Evolutionary conservation across 2,113 vertebrate species (phyloP), one percentile per base, ranked within the genome.

Genomic region (Pseudorhombus dupliciocellatus): DNA sequence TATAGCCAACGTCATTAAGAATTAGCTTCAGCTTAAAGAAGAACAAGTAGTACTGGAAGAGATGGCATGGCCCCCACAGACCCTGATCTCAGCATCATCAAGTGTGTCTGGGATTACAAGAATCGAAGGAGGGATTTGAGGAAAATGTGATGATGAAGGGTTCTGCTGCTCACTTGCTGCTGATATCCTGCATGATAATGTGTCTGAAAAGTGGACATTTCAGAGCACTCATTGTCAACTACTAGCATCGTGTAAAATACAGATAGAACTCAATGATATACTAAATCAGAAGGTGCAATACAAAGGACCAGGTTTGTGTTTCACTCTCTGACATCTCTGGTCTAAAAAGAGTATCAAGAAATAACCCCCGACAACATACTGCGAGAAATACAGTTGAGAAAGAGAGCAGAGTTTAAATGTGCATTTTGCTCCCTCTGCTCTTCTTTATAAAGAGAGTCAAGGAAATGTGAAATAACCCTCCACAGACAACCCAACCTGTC

Each of bases 401-500:
- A 50, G 46, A 50, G 46, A n/a, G 9, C 46, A 0, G 2, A 10
- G 18, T 11, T 20, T 6, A 1, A 44, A 28, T 50, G 21, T 48
- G 51, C 51, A 63, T 63, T 2, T 37, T 15, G 20, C n/a, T 4
- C 7, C 4, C 7, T 20, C 0, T 15, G 3, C 22, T 53, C 34
- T 46, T 54, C 40, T 4, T 31, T 63, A 8, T 20, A 55, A 59
- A 74, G 11, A 55, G 42, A 59, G 54, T 50, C 10, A 60, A 24
- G 22, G 52, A 59, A 79, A 81, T 59, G 20, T 20, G 24, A 80
- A 68, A 80, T 78, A 21, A 73, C 40, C 21, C 28, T 31, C 56
- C 18, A 16, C 20, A 56, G 52, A 72, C 69, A 67, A 77, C 67
- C 48, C 67, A 42, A 70, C 48, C 66, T 64, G 56, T 80, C 73